A percentile compares a stretch with the other conserved stretches of the same genome.
Conservation (phyloP, 53 echinoderm and acorn worm species). For the Temnopleurus reevesii region DNA sequence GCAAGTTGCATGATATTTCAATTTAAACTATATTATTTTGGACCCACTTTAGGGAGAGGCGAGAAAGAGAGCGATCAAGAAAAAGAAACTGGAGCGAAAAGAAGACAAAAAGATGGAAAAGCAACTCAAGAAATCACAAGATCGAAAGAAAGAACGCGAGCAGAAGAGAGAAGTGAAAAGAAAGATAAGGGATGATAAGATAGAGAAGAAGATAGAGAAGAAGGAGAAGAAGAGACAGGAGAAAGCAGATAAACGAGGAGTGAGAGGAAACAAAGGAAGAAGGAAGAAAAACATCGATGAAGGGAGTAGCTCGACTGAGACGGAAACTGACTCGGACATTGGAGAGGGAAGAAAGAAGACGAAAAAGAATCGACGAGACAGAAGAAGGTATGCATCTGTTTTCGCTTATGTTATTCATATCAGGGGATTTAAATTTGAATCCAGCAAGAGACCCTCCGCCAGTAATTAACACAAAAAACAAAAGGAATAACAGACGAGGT, state of each 20-base stretch:
- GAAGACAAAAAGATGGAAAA: conserved; percentile 49
- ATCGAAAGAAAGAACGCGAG: conserved; percentile 55
- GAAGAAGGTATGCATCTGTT: conserved; percentile 21
- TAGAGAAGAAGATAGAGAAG: conserved; percentile 53
- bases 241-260: conserved; percentile 46
- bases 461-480: too few species aligned
- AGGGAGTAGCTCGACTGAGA: neutral
- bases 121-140: conserved; percentile 62
- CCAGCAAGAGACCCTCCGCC: too few species aligned
- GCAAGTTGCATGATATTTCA: too few species aligned
- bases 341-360: neutral
- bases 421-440: too few species aligned
- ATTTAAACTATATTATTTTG: too few species aligned
- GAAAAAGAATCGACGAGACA: conserved; percentile 36
- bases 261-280: conserved; percentile 19
- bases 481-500: too few species aligned
- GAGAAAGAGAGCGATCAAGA: conserved; percentile 31
- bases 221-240: conserved; percentile 8
- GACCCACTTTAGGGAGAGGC: conserved; percentile 3
- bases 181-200: conserved; percentile 65
- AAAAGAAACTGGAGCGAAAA: conserved; percentile 54
- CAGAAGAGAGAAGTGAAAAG: conserved; percentile 47
- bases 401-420: too few species aligned
- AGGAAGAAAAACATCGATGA: conserved; percentile 2
- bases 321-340: neutral